These are phyloP conservation scores for Myocastor coypus DNA, from an alignment of 2,113 vertebrate genomes.

Conservation along the genomic window DNA sequence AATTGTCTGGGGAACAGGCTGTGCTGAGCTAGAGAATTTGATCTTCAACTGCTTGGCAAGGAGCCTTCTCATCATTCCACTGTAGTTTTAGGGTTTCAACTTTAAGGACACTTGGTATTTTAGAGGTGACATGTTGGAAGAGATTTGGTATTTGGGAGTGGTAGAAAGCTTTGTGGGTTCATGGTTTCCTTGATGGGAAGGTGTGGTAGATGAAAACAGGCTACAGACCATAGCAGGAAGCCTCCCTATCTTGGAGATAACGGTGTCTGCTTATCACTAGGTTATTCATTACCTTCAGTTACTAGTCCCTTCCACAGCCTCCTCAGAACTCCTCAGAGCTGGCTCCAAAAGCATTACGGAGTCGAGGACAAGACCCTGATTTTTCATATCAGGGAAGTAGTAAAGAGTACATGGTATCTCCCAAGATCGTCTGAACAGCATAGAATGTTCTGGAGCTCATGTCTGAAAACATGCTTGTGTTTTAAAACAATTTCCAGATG, in stretches of 20 bases:
- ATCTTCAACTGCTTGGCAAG: neutral
- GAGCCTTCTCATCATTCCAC: neutral
- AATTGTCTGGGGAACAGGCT: neutral
- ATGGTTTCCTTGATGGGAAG: neutral
- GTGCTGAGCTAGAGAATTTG: neutral
- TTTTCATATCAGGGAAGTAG: neutral
- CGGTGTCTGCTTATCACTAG: neutral
- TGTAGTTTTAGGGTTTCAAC: neutral
- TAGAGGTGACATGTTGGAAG: neutral
- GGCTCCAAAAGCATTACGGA: neutral
- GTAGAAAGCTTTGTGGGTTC: neutral
- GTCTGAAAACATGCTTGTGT: neutral
- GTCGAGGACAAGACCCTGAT: neutral
- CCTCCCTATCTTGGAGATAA: neutral
- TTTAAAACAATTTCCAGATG: neutral
- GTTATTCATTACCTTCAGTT: neutral
- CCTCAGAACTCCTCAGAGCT: neutral
- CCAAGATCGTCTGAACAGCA: neutral
- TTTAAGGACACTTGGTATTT: neutral
- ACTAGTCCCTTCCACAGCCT: neutral
- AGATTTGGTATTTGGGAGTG: neutral
- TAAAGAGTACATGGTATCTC: neutral
- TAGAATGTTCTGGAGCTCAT: neutral
- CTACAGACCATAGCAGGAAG: fast-evolving
- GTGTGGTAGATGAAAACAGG: neutral